Conservation (phyloP, 2,888 invertebrate species). For the Sinotaia quadrata region DNA sequence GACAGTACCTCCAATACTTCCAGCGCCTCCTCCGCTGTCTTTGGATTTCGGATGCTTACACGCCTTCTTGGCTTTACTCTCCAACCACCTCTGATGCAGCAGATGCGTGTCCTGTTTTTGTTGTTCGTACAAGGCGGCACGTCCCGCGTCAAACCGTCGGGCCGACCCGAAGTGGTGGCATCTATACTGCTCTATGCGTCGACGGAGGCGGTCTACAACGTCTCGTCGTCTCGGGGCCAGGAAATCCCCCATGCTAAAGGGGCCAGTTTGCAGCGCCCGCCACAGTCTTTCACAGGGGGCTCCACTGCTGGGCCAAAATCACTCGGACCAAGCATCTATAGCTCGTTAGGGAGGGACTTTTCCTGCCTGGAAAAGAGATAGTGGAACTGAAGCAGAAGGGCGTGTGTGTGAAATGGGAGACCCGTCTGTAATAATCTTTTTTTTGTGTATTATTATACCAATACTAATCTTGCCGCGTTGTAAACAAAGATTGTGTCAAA, state of each 20-base stretch:
- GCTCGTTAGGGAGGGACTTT: no score
- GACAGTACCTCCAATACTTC: constrained; percentile 7
- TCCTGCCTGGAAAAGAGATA: constrained; percentile 12
- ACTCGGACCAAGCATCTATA: constrained; percentile 12
- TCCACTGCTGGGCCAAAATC: constrained; percentile 9
- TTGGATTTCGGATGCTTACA: constrained; percentile 50
- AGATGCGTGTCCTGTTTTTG: constrained; percentile 88
- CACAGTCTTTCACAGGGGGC: neutral
- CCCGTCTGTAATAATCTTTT: no score
- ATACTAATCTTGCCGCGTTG: no score
- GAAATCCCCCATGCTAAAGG: constrained; percentile 73
- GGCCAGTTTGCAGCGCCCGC: neutral
- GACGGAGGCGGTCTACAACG: constrained; percentile 84
- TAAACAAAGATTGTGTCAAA: no score
- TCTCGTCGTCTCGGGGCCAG: constrained; percentile 75
- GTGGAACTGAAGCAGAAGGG: constrained; percentile 9
- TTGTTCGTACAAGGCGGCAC: constrained; percentile 88
- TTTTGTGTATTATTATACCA: no score
- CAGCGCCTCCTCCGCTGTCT: constrained; percentile 20
- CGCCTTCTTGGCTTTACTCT: constrained; percentile 90
- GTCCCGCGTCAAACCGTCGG: constrained; percentile 91
- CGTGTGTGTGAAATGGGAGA: no score
- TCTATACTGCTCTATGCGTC: constrained; percentile 88
- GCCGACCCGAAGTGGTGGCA: constrained; percentile 88
- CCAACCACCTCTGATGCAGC: constrained; percentile 90